phyloP scores from a whole-genome alignment of 2,113 vertebrate species.

The Anoura caudifer region DNA sequence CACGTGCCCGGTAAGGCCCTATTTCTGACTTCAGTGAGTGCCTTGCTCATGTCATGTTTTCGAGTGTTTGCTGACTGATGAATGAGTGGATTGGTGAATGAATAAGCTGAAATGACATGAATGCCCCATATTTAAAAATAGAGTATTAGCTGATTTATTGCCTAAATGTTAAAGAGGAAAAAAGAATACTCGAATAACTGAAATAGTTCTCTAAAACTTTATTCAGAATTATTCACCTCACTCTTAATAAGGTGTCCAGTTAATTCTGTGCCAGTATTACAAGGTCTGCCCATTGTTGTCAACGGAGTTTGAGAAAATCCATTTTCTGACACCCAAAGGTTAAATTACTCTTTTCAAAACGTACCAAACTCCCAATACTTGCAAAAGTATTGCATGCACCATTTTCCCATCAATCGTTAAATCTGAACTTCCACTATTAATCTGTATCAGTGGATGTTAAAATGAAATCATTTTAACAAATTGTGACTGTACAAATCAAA shows the following conservation, averaged over 20 bases:
- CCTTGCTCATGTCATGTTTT: neutral
- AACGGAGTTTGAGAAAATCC: conserved; percentile 80
- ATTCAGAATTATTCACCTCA: conserved; percentile 81
- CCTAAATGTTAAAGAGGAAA: neutral
- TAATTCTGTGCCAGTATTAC: conserved; percentile 68
- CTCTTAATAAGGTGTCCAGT: conserved; percentile 55
- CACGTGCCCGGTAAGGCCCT: neutral
- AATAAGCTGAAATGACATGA: neutral
- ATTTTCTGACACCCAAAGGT: conserved; percentile 68
- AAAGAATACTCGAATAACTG: conserved; percentile 40
- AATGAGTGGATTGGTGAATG: neutral
- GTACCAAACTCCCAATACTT: conserved; percentile 68
- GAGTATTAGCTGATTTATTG: neutral
- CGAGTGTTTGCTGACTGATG: neutral
- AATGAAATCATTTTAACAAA: conserved; percentile 79
- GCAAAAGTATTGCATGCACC: conserved; percentile 77
- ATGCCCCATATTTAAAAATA: neutral
- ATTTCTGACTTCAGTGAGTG: neutral
- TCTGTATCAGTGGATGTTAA: conserved; percentile 75
- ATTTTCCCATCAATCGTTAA: conserved; percentile 70
- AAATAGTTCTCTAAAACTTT: conserved; percentile 81
- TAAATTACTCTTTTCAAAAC: conserved; percentile 71
- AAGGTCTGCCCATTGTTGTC: conserved; percentile 80
- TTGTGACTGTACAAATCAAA: conserved; percentile 82
- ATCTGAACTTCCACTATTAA: conserved; percentile 77